These are phyloP conservation scores for Patella caerulea DNA, from an alignment of 2,888 invertebrate species.

Conservation along the genomic window DNA sequence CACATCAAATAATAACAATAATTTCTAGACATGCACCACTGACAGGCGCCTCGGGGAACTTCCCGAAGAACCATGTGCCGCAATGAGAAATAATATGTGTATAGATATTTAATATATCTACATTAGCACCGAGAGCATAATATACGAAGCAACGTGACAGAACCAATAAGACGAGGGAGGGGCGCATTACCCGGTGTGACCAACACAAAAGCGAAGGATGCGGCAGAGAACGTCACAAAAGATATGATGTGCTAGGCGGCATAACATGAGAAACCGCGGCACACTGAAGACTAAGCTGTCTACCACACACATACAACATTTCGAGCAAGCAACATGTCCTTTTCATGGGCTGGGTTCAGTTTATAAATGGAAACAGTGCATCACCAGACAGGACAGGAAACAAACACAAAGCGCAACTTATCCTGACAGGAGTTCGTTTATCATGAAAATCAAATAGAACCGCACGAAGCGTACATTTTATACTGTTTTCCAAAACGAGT, in stretches of 20 bases:
- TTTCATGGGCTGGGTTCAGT: neutral
- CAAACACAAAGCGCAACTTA: neutral
- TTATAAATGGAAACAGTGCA: conserved; percentile 1
- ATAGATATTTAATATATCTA: no score
- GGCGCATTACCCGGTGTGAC: conserved; percentile 46
- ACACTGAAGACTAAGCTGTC: conserved; percentile 5
- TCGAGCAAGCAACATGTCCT: conserved; percentile 6
- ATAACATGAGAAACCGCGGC: neutral
- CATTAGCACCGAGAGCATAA: conserved; percentile 3
- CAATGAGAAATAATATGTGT: no score
- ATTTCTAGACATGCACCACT: neutral
- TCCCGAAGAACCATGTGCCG: no score
- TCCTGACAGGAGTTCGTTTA: neutral
- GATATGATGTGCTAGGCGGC: neutral
- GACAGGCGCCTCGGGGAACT: neutral
- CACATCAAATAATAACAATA: neutral
- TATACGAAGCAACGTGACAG: conserved; percentile 1
- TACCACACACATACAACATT: conserved; percentile 9
- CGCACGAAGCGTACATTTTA: neutral
- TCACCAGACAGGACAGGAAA: neutral
- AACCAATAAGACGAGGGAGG: conserved; percentile 14
- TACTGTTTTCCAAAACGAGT: no score
- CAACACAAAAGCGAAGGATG: conserved; percentile 35
- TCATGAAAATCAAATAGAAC: neutral
- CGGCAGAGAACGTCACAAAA: neutral